Conservation (phyloP, 2,888 invertebrate genomes). For the Mystacides longicornis region DNA sequence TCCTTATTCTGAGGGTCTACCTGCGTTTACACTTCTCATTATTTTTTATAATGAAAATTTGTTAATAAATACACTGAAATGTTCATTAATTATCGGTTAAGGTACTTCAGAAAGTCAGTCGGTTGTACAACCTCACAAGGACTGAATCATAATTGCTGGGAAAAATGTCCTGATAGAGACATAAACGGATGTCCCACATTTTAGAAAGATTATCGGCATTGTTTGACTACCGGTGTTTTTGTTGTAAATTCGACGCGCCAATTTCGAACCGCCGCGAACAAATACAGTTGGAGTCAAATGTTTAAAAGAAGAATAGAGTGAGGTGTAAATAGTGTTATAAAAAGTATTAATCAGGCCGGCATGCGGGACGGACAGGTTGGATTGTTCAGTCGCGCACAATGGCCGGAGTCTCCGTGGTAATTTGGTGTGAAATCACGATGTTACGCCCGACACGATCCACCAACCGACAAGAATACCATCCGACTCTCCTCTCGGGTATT, state of each 20-base stretch:
- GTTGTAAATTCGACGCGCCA: not conserved
- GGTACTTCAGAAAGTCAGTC: too few relatives aligned
- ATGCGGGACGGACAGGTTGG: not conserved
- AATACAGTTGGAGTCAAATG: not conserved
- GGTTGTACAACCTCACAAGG: too few relatives aligned
- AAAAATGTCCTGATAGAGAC: too few relatives aligned
- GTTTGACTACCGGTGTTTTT: not conserved
- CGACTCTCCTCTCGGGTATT: too few relatives aligned
- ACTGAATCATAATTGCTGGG: too few relatives aligned
- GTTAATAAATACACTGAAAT: too few relatives aligned
- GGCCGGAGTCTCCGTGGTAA: slow-evolving; percentile 12
- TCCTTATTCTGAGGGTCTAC: too few relatives aligned
- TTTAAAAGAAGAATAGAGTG: not conserved
- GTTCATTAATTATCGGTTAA: too few relatives aligned
- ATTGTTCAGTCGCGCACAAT: slow-evolving; percentile 11
- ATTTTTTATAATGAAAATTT: too few relatives aligned
- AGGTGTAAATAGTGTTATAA: slow-evolving; percentile 8
- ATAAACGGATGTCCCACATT: too few relatives aligned
- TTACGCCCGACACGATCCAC: slow-evolving; percentile 7
- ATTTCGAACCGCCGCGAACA: not conserved
- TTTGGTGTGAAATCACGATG: slow-evolving; percentile 22
- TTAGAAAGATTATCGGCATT: not conserved
- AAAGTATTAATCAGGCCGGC: not conserved
- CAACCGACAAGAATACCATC: not conserved
- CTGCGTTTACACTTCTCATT: too few relatives aligned